Conservation (phyloP, 2,113 vertebrate species). For the Elachura formosa region DNA sequence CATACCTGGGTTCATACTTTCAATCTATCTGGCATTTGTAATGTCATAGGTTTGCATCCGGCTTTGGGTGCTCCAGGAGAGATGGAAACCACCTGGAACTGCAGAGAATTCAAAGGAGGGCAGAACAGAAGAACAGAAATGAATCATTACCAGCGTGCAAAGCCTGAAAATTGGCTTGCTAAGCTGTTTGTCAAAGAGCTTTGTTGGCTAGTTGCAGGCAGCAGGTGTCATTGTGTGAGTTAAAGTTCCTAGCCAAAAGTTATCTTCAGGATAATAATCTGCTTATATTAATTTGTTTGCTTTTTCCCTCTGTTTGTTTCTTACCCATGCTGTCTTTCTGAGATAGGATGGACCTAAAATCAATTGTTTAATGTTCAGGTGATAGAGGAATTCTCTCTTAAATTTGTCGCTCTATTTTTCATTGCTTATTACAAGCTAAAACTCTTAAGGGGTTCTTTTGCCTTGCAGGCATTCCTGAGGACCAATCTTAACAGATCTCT, state of each 20-base stretch:
- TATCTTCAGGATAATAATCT: background rate
- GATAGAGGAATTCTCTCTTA: background rate
- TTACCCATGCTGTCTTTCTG: background rate
- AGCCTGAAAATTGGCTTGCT: background rate
- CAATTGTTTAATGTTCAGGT: background rate
- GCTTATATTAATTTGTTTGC: background rate
- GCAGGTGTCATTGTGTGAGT: background rate
- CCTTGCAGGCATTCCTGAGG: background rate
- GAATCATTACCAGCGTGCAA: background rate
- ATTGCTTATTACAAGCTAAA: background rate
- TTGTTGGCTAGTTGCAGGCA: background rate
- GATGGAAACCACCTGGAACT: background rate
- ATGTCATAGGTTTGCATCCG: background rate
- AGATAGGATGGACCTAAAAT: background rate
- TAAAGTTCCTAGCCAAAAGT: background rate
- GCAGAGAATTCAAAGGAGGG: background rate
- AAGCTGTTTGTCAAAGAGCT: background rate
- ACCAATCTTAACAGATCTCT: background rate
- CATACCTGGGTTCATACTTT: background rate
- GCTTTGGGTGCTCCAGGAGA: background rate
- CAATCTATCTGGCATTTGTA: background rate
- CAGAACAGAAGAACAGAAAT: background rate
- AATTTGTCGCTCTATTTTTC: background rate
- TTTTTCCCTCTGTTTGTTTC: background rate
- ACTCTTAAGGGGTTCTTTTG: background rate